Percentiles rank a stretch among this genome's conserved stretches.
These are phyloP conservation scores for Cliona cf. orientalis DNA, from an alignment of 37 sponge, comb jelly and placozoan species.

Conservation along the genomic window DNA sequence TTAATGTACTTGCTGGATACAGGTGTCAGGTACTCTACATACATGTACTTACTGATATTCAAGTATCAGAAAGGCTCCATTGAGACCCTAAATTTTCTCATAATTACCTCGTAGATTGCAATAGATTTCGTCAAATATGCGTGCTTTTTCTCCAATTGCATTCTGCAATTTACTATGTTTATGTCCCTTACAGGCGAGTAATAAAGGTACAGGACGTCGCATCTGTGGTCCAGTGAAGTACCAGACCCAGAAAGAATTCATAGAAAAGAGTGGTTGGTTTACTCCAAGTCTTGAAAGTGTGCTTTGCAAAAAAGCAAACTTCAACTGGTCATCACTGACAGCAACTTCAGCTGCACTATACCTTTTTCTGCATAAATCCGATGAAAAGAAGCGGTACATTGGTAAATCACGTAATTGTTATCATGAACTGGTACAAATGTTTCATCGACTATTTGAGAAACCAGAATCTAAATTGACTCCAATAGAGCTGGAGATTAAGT, in stretches of 20 bases:
- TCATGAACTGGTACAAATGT: conserved; percentile 47
- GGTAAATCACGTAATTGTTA: conserved; percentile 22
- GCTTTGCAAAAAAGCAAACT: conserved; percentile 28
- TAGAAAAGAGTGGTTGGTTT: conserved; percentile 39
- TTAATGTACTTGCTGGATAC: no score
- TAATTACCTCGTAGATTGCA: no score
- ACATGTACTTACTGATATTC: no score
- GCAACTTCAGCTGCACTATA: conserved; percentile 31
- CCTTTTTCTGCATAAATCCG: conserved; percentile 48
- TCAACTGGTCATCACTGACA: conserved; percentile 4
- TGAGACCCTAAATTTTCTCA: no score
- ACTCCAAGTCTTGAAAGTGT: conserved; percentile 15
- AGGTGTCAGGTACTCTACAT: no score
- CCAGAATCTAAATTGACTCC: conserved; percentile 19
- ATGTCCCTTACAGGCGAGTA: no score
- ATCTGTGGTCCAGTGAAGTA: conserved; percentile 2
- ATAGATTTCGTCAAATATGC: no score
- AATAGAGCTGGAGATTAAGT: conserved; percentile 48
- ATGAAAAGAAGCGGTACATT: conserved; percentile 5
- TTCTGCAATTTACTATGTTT: no score
- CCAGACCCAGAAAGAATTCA: conserved; percentile 3
- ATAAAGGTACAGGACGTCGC: no score
- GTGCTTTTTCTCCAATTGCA: no score
- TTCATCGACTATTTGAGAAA: conserved; percentile 51
- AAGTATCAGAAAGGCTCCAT: no score